Evolutionary conservation across 2,888 invertebrate genomes (phyloP).

Genomic region (Oscheius myriophilus): DNA sequence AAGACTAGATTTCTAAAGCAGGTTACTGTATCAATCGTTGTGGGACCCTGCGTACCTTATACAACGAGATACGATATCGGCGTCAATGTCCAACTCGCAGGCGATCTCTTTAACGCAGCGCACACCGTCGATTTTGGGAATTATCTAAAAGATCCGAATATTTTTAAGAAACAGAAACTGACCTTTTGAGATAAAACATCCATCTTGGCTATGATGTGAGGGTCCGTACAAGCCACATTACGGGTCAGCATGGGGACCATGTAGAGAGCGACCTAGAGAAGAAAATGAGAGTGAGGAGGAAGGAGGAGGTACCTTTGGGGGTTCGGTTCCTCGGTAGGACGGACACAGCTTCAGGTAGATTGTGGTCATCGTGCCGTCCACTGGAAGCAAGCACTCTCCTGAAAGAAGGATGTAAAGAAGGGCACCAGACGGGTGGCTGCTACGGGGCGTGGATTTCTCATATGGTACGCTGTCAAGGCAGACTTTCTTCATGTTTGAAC

Average conservation of each 20-base stretch:
- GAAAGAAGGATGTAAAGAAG: too few relatives aligned
- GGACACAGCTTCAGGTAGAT: constrained; percentile 66
- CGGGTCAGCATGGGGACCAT: constrained; percentile 66
- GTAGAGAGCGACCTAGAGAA: constrained; percentile 46
- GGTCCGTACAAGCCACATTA: constrained; percentile 30
- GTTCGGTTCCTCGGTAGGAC: constrained; percentile 62
- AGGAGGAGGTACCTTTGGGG: constrained; percentile 48
- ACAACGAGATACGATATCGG: constrained; percentile 51
- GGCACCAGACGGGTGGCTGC: too few relatives aligned
- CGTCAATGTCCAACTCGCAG: constrained; percentile 53
- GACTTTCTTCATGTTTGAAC: neutral
- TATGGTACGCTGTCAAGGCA: too few relatives aligned
- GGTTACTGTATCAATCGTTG: neutral
- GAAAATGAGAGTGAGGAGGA: neutral
- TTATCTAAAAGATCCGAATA: constrained; percentile 43
- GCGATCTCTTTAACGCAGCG: constrained; percentile 65
- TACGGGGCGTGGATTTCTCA: too few relatives aligned
- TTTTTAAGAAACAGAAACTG: neutral
- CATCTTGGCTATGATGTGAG: constrained; percentile 57
- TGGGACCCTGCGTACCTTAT: constrained; percentile 37
- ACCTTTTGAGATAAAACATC: constrained; percentile 69
- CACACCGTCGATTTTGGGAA: constrained; percentile 65
- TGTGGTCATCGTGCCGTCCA: constrained; percentile 46
- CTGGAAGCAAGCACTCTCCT: constrained; percentile 60
- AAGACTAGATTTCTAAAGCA: constrained; percentile 58